Conservation (phyloP, 2,797 vertebrate genomes). For the Labroides dimidiatus region DNA sequence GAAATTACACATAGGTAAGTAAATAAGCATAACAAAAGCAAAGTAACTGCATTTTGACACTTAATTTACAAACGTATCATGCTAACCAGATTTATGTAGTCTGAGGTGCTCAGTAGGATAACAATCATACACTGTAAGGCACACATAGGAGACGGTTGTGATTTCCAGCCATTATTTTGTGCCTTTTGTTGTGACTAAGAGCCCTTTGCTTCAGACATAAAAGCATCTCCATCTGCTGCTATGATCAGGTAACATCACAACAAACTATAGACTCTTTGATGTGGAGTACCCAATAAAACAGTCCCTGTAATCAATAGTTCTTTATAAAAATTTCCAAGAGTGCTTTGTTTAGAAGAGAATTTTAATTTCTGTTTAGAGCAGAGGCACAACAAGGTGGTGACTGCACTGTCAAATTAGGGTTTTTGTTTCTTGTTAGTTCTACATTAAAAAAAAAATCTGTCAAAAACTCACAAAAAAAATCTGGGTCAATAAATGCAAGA, state of each 20-base stretch:
- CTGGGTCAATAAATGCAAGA: background rate
- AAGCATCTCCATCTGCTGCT: conserved; percentile 72
- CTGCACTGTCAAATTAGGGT: background rate
- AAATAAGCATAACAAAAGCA: conserved; percentile 28
- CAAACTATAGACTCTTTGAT: conserved; percentile 70
- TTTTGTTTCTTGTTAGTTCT: conserved; percentile 5
- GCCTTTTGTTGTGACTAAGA: conserved; percentile 72
- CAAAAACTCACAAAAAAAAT: background rate
- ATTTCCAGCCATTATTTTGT: conserved; percentile 70
- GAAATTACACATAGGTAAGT: conserved; percentile 31
- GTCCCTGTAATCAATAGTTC: conserved; percentile 39
- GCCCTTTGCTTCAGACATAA: conserved; percentile 72
- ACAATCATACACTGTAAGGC: conserved; percentile 26
- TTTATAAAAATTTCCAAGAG: conserved; percentile 4
- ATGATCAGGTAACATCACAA: conserved; percentile 62
- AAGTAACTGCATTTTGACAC: conserved; percentile 9
- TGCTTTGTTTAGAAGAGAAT: conserved; percentile 44
- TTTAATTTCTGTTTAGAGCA: conserved; percentile 41
- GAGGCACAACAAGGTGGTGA: too few relatives aligned
- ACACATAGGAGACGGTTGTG: conserved; percentile 33
- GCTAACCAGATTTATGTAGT: conserved; percentile 12
- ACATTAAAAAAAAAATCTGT: background rate
- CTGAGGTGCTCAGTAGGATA: conserved; percentile 3
- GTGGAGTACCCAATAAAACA: conserved; percentile 61
- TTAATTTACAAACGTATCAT: conserved; percentile 17